Evolutionary conservation across 2,888 invertebrate species (phyloP).

Genomic region (Trilocha varians): DNA sequence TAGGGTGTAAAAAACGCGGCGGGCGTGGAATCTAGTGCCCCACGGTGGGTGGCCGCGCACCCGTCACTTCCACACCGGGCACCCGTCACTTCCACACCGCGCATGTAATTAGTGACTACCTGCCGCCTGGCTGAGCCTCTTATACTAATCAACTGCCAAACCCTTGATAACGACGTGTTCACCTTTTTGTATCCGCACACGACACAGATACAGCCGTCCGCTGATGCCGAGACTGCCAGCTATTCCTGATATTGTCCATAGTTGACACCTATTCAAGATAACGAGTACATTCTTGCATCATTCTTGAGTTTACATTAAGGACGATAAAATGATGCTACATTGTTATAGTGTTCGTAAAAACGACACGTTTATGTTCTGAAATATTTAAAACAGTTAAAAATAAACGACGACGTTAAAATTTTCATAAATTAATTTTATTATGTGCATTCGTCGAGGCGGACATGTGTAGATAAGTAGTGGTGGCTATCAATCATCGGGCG

Average conservation of each 20-base stretch:
- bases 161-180: background rate
- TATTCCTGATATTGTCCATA: background rate
- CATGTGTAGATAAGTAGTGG: background rate
- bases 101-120: slow-evolving; percentile 15
- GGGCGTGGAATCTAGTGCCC: slow-evolving; percentile 59
- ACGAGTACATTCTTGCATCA: background rate
- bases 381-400: background rate
- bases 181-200: background rate
- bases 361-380: background rate
- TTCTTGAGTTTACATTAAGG: background rate
- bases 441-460: background rate
- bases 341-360: background rate
- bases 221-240: background rate
- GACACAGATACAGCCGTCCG: background rate
- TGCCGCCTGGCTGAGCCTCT: slow-evolving; percentile 3
- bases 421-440: too few relatives aligned
- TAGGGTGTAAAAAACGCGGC: slow-evolving; percentile 65
- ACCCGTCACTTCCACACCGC: slow-evolving; percentile 9
- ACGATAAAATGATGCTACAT: background rate
- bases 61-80: slow-evolving; percentile 16
- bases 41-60: slow-evolving; percentile 52
- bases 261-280: background rate
- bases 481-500: background rate
- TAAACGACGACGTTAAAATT: background rate
- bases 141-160: background rate